Evolutionary conservation across 2,113 vertebrate species (phyloP).

Genomic region (Odocoileus virginianus): DNA sequence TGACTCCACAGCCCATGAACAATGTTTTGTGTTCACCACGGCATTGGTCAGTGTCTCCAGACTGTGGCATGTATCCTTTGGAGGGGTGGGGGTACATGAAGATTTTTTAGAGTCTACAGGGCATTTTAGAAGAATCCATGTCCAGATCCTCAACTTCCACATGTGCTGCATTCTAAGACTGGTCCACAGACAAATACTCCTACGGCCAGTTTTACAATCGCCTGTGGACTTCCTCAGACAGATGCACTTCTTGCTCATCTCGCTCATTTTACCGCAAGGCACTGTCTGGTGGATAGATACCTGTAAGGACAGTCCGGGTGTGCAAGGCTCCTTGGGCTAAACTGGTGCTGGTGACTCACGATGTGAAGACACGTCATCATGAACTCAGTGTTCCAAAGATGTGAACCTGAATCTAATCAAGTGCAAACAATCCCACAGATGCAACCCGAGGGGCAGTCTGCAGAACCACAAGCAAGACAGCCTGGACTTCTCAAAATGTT

Average conservation of each 20-base stretch:
- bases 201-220: rapidly evolving
- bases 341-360: not conserved
- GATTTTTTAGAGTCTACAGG: not conserved
- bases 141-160: not conserved
- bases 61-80: not conserved
- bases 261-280: too few relatives aligned
- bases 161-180: not conserved
- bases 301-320: not conserved
- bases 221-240: not conserved
- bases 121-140: not conserved
- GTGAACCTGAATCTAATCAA: not conserved
- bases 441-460: not conserved
- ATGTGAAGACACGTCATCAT: not conserved
- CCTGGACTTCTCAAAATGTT: not conserved
- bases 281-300: too few relatives aligned
- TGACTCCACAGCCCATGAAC: not conserved
- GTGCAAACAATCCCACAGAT: not conserved
- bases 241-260: not conserved
- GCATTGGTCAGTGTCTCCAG: not conserved
- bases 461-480: not conserved
- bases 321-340: not conserved
- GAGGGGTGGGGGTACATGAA: not conserved
- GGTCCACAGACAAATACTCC: rapidly evolving
- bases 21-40: not conserved
- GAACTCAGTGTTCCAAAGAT: not conserved